Evolutionary conservation across 1,140 invertebrate genomes (phyloP).

Genomic region (Hyles vespertilio): DNA sequence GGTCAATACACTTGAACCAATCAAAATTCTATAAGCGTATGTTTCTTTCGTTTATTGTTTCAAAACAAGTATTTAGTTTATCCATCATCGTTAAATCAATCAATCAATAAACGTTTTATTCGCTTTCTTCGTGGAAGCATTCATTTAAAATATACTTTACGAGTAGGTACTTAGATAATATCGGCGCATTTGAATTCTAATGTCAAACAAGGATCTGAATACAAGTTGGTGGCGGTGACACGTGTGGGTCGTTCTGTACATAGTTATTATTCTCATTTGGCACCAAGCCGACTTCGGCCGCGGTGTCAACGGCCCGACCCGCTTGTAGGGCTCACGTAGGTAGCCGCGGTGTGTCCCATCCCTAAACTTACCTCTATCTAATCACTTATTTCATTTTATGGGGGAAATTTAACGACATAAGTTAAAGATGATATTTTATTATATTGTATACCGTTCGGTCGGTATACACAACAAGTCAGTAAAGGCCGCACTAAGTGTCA

Average conservation of each 20-base stretch:
- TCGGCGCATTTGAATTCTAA: constrained; percentile 40
- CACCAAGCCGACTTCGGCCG: constrained; percentile 29
- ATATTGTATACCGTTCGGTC: no score
- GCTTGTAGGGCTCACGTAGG: constrained; percentile 22
- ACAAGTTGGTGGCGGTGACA: constrained; percentile 35
- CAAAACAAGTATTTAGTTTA: no score
- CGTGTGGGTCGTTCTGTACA: constrained; percentile 38
- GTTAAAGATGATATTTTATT: not conserved
- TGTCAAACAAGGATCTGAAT: constrained; percentile 47
- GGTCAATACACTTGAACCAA: constrained; percentile 1
- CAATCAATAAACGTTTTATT: constrained; percentile 12
- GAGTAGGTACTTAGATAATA: constrained; percentile 17
- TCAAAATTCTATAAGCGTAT: no score
- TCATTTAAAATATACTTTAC: constrained; percentile 10
- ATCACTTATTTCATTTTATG: not conserved
- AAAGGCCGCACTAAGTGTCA: no score
- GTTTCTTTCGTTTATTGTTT: no score
- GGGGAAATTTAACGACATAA: not conserved
- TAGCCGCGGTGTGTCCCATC: constrained; percentile 1
- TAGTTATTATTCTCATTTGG: constrained; percentile 64
- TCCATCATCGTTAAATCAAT: constrained; percentile 1
- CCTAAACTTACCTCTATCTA: not conserved
- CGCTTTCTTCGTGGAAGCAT: constrained; percentile 9
- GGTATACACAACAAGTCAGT: no score
- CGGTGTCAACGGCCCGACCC: constrained; percentile 44